Percentiles rank a stretch among this genome's conserved stretches.
phyloP scores from a whole-genome alignment of 2,888 invertebrate genomes.

The Tipula helvola region DNA sequence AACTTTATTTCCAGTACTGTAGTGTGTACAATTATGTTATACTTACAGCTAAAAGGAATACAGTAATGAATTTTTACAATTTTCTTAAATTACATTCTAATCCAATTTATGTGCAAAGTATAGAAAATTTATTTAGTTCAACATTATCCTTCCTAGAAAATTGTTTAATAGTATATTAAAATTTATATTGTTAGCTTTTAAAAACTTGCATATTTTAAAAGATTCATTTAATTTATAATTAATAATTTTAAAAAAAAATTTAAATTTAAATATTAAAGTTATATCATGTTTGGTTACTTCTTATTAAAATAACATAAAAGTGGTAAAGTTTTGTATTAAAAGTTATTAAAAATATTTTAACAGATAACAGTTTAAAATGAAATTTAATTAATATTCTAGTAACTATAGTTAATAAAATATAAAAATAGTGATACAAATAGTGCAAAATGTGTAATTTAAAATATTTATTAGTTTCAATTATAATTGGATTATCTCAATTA shows the following conservation, averaged over 20 bases:
- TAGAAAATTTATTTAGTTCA: background rate
- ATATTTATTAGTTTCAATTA: background rate
- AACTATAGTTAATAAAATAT: background rate
- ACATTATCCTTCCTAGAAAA: background rate
- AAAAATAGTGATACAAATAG: background rate
- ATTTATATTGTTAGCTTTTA: background rate
- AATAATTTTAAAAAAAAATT: no score
- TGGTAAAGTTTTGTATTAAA: no score
- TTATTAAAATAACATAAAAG: no score
- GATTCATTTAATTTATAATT: no score
- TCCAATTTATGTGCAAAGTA: background rate
- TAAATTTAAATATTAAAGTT: no score
- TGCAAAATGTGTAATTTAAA: background rate
- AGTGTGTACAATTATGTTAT: background rate
- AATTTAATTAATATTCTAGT: background rate
- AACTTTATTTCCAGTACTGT: background rate
- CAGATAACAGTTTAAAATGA: background rate
- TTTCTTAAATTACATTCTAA: background rate
- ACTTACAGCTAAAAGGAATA: background rate
- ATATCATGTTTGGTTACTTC: no score
- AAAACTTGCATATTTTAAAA: background rate
- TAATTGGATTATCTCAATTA: background rate
- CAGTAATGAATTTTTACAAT: background rate
- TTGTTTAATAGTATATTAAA: background rate
- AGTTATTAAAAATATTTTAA: background rate